Base-by-base conservation (phyloP, 2,888 invertebrate genomes). In the Scaptomyza tumidula region DNA sequence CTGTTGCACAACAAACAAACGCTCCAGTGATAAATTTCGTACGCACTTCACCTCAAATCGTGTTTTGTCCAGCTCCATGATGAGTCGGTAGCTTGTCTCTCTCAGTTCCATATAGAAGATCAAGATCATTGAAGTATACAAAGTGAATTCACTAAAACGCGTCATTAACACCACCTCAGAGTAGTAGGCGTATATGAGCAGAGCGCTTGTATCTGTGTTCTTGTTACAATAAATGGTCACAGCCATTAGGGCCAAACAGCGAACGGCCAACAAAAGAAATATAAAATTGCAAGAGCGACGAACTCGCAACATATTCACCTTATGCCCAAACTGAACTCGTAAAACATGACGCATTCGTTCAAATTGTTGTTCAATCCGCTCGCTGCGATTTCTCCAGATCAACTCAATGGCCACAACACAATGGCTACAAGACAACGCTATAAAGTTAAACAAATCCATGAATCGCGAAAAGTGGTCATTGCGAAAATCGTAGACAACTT, bases 151-250 rank as follows among this genome's bases (percentile, higher is more conserved):
- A 2, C 57, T 71, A 13, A 90, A 54, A 3, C 88, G 84, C 2
- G 74, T 14, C 6, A 80, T 37, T 4, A 90, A 27, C 7, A 86
- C 71, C 0, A 84, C 4, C 53, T 90, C 90, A 13, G 90, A 79
- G 55, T 88, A 90, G n/a, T 62, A 14, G 2, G 57, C 62, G 11
- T 54, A 66, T n/a, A 54, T 5, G 0, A 77, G 57, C 24, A 80
- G 10, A 2, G 29, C 0, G 7, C 50, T 9, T 1, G 46, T 27
- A 10, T 50, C 46, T 2, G 56, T 49, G 1, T 13, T 1, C 7
- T 64, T 1, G 2, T 55, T 56, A 1, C 13, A 45, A n/a, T 61
- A 70, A 0, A 66, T n/a, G 0, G 55, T 59, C 52, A 62, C 29
- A 0, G 1, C 11, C 4, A 52, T 6, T 0, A 75, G 43, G 4